Evolutionary conservation across 2,888 invertebrate species (phyloP).

Genomic region (Seira musarum): DNA sequence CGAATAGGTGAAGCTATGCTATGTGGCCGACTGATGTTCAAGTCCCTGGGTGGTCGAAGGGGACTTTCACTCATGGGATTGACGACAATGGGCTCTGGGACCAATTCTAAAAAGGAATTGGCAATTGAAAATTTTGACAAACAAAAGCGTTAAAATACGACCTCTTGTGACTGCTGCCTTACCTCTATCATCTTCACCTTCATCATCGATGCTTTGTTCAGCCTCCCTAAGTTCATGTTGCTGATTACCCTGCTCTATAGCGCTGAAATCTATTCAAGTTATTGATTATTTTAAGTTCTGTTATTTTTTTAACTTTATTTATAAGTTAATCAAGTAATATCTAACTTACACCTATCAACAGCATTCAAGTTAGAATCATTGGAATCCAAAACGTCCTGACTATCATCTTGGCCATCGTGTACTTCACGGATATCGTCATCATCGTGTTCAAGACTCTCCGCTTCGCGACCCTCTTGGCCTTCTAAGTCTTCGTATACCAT

Average conservation of each 20-base stretch:
- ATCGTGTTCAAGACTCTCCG: constrained; percentile 61
- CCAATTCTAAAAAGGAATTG: constrained; percentile 36
- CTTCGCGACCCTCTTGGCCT: constrained; percentile 56
- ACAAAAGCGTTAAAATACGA: no score
- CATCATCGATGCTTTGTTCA: constrained; percentile 66
- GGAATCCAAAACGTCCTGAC: constrained; percentile 76
- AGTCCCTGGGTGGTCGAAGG: constrained; percentile 37
- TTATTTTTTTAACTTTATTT: no score
- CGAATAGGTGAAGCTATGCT: constrained; percentile 20
- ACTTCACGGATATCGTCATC: constrained; percentile 72
- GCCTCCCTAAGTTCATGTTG: constrained; percentile 49
- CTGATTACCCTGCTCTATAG: constrained; percentile 36
- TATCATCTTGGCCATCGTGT: constrained; percentile 73
- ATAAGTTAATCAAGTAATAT: no score
- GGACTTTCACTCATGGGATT: constrained; percentile 41
- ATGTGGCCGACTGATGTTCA: constrained; percentile 23
- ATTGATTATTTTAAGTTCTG: no score
- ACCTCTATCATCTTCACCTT: constrained; percentile 63
- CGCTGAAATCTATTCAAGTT: constrained; percentile 35
- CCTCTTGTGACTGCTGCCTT: no score
- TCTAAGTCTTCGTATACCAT: constrained; percentile 71
- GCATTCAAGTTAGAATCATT: constrained; percentile 63
- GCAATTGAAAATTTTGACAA: no score
- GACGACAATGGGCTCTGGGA: constrained; percentile 37
- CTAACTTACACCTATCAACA: constrained; percentile 35